Evolutionary conservation across 2,888 invertebrate species (phyloP).

Genomic region (Mimachlamys varia): DNA sequence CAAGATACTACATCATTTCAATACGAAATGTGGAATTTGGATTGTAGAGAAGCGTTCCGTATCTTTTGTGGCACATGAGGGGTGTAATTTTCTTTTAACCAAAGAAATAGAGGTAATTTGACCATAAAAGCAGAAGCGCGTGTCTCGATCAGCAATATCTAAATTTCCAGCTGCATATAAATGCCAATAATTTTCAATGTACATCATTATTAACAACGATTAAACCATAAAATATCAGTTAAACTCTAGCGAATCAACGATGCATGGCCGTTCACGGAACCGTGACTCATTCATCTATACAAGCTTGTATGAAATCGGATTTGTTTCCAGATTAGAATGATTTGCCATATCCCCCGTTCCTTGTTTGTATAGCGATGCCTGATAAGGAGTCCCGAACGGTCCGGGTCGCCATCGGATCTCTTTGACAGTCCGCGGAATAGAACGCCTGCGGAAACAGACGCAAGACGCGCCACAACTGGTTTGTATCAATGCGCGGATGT

Average conservation of each 20-base stretch:
- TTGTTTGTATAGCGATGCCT: conserved; percentile 40
- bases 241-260: neutral
- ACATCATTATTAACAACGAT: conserved; percentile 23
- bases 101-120: conserved; percentile 13
- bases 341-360: conserved; percentile 10
- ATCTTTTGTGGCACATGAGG: conserved; percentile 31
- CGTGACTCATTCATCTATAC: conserved; percentile 22
- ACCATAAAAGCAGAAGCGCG: neutral
- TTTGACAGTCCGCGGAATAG: neutral
- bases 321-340: conserved; percentile 18
- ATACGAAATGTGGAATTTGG: neutral
- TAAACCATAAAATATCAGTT: conserved; percentile 26
- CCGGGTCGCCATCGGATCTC: conserved; percentile 36
- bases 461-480: conserved; percentile 31
- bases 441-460: conserved; percentile 32
- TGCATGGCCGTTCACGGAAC: neutral
- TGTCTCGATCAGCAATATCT: conserved; percentile 28
- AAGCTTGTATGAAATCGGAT: conserved; percentile 21
- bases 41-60: neutral
- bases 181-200: conserved; percentile 30
- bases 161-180: conserved; percentile 36
- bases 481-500: conserved; percentile 25
- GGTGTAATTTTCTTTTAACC: conserved; percentile 31
- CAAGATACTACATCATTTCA: neutral
- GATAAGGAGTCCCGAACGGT: conserved; percentile 28